Conservation (phyloP, 2,888 invertebrate species). For the Hirtodrosophila trivittata region DNA sequence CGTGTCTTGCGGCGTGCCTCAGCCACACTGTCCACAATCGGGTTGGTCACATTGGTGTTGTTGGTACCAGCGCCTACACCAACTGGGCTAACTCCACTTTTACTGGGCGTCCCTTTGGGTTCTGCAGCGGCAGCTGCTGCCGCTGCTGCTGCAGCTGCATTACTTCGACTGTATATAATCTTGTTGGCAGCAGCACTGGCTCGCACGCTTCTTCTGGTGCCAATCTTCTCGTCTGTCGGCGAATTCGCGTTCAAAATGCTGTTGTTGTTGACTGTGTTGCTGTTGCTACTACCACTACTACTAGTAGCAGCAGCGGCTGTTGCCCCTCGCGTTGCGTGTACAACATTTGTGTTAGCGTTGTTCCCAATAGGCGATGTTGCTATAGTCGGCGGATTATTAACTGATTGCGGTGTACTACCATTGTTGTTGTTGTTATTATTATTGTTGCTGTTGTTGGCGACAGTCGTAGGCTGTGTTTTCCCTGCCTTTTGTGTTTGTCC, state of each 20-base stretch:
- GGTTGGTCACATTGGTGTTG: conserved; percentile 62
- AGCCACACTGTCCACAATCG: conserved; percentile 69
- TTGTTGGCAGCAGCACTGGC: conserved; percentile 82
- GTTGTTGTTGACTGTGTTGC: conserved; percentile 44
- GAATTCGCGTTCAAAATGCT: conserved; percentile 54
- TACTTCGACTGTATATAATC: conserved; percentile 83
- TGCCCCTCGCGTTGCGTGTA: conserved; percentile 77
- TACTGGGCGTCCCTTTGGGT: conserved; percentile 49
- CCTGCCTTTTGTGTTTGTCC: conserved; percentile 31
- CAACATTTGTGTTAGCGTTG: conserved; percentile 40
- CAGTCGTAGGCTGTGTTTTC: conserved; percentile 41
- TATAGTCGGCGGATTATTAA: conserved; percentile 11
- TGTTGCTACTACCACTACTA: conserved; percentile 17
- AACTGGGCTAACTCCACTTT: conserved; percentile 7
- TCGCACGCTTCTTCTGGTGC: conserved; percentile 86
- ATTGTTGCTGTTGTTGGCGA: conserved; percentile 21
- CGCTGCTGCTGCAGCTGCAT: conserved; percentile 71
- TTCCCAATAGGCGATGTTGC: conserved; percentile 9
- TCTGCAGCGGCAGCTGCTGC: conserved; percentile 67
- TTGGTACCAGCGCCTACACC: conserved; percentile 15
- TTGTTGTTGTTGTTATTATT: conserved; percentile 29
- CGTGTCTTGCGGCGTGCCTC: conserved; percentile 87
- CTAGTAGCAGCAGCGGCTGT: conserved; percentile 57
- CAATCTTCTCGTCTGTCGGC: conserved; percentile 84
- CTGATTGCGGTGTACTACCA: conserved; percentile 11